Percentiles rank a stretch among this genome's conserved stretches.
Evolutionary conservation across 2,888 invertebrate genomes (phyloP).

Genomic region (Norana najaformis): DNA sequence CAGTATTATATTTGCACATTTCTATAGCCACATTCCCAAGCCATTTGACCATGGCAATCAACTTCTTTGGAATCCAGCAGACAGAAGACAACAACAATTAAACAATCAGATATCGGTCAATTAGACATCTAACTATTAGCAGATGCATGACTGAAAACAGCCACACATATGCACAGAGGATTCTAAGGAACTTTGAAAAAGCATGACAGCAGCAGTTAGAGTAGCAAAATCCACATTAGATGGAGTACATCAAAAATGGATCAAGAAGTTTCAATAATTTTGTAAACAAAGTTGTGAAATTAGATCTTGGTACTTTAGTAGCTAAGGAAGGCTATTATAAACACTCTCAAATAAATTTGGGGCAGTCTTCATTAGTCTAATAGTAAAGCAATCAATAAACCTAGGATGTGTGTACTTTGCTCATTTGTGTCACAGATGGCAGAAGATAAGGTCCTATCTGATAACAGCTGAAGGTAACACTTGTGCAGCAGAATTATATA

Average conservation of each 20-base stretch:
- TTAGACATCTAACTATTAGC: not conserved
- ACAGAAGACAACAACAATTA: not conserved
- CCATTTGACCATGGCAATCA: not conserved
- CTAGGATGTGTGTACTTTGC: constrained; percentile 13
- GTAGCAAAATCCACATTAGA: not conserved
- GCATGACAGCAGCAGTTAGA: no score
- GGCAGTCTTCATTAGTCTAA: not conserved
- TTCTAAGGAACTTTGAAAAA: no score
- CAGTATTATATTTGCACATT: not conserved
- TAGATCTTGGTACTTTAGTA: not conserved
- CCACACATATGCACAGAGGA: no score
- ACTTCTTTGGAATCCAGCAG: not conserved
- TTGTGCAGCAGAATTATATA: no score
- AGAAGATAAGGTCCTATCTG: not conserved
- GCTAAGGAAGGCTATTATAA: not conserved
- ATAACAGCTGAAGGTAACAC: not conserved
- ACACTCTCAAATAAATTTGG: not conserved
- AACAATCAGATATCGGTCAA: no score
- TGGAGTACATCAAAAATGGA: not conserved
- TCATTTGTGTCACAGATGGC: not conserved
- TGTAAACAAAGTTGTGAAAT: not conserved
- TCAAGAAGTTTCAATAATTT: not conserved
- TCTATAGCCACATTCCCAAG: not conserved
- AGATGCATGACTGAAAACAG: no score
- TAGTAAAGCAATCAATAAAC: not conserved